These are phyloP conservation scores for Eupsilia transversa DNA, from an alignment of 2,888 invertebrate genomes.

Conservation along the genomic window DNA sequence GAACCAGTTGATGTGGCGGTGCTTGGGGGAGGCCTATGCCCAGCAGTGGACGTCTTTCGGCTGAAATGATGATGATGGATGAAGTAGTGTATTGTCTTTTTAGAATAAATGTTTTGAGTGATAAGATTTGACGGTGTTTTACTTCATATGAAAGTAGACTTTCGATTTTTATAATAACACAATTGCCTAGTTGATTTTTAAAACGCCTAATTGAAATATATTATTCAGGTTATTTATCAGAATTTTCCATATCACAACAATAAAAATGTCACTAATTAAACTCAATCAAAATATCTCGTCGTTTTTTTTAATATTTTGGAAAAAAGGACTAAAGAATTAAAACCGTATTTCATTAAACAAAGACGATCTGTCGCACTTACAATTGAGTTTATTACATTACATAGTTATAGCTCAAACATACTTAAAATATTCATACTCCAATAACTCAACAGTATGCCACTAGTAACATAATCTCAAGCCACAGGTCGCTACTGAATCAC, in stretches of 20 bases:
- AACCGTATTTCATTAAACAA: too few species aligned
- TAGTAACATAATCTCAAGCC: conserved; percentile 5
- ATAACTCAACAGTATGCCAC: background rate
- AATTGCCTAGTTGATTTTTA: too few species aligned
- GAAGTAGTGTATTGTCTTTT: too few species aligned
- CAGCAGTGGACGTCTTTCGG: too few species aligned
- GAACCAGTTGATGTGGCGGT: too few species aligned
- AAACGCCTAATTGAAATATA: too few species aligned
- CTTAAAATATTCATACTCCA: background rate
- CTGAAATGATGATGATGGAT: too few species aligned
- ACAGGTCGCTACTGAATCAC: conserved; percentile 50
- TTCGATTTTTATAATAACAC: background rate
- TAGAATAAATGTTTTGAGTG: too few species aligned
- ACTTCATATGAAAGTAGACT: background rate
- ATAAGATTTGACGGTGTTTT: too few species aligned
- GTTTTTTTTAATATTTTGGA: background rate
- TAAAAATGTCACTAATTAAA: too few species aligned
- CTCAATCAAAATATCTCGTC: background rate
- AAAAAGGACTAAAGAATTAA: too few species aligned
- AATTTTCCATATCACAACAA: background rate
- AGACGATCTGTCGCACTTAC: background rate
- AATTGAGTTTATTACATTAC: background rate
- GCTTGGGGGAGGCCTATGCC: too few species aligned
- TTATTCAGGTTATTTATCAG: background rate
- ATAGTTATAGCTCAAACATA: background rate